Evolutionary conservation across 2,113 vertebrate species (phyloP), one percentile per base, ranked within the genome.

Genomic region (Vanacampus margaritifer): DNA sequence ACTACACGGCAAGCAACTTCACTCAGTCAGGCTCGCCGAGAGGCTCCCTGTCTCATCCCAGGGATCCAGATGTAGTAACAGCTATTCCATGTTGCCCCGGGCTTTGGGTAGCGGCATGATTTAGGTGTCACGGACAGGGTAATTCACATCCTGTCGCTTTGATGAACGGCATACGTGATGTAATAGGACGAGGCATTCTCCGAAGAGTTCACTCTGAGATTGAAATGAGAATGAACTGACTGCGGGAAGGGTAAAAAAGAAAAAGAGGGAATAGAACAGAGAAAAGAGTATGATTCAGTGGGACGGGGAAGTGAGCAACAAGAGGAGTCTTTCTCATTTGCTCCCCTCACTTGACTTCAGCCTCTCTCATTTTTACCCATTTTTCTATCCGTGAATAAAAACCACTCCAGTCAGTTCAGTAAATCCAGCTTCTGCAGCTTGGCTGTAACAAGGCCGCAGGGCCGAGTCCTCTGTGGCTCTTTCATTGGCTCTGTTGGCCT

Each of bases 211-310:
- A 64, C 77, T 46, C 58, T 61, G 75, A 88, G 84, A 86, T 84
- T 85, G 82, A 88, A 88, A 86, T 83, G 72, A 81, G 85, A 90
- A 83, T 81, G 82, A 89, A 88, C 83, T 80, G 84, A 81, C 76
- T 69, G 69, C 65, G 74, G 61, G 65, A 36, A 70, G 57, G 67
- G 24, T 64, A 58, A 73, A 69, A n/a, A 62, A 58, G 74, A 65
- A 39, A 63, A 73, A 26, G 37, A 46, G 65, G 39, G 51, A 57
- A 74, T 70, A 5, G 72, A 70, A 43, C 32, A 59, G 41, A 17
- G 75, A 61, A 58, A 46, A 64, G 73, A 71, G 66, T 53, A 58
- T 64, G 67, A 69, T 60, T 67, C 60, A 54, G 46, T 37, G 23
- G n/a, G 45, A 71, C 53, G 39, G 28, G 53, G 51, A 64, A 68